Conservation (phyloP, 2,888 invertebrate species). For the Merodon equestris region DNA sequence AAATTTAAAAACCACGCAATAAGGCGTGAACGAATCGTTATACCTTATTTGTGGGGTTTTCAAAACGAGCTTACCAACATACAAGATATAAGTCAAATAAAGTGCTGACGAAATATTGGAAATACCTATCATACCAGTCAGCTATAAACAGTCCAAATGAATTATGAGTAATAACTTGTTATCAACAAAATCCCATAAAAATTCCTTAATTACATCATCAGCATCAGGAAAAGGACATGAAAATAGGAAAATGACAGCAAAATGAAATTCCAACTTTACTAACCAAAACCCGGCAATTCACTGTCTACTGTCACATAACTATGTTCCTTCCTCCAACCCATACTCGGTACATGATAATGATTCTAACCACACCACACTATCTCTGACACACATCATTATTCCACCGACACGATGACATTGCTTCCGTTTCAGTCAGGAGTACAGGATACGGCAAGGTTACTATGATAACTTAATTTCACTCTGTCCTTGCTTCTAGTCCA, state of each 20-base stretch:
- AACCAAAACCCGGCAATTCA: conserved; percentile 28
- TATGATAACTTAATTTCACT: conserved; percentile 22
- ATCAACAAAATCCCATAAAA: conserved; percentile 51
- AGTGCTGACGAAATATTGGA: not conserved
- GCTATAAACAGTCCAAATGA: conserved; percentile 8
- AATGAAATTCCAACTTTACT: conserved; percentile 46
- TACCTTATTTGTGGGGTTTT: no score
- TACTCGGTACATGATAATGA: conserved; percentile 36
- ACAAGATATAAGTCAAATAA: no score
- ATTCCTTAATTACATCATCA: conserved; percentile 61
- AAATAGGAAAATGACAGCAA: not conserved
- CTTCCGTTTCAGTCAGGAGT: conserved; percentile 51
- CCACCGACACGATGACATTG: conserved; percentile 47
- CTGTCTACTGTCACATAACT: conserved; percentile 39
- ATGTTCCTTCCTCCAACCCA: not conserved
- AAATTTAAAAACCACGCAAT: no score
- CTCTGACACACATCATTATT: conserved; percentile 56
- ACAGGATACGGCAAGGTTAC: conserved; percentile 44
- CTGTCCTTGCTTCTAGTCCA: no score
- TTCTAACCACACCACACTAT: conserved; percentile 51
- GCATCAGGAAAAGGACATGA: not conserved
- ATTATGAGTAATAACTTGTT: conserved; percentile 34
- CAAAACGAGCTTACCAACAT: no score
- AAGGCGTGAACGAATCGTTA: no score
- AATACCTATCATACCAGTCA: not conserved